phyloP scores from a whole-genome alignment of 2,113 vertebrate genomes.

The Abramis brama region DNA sequence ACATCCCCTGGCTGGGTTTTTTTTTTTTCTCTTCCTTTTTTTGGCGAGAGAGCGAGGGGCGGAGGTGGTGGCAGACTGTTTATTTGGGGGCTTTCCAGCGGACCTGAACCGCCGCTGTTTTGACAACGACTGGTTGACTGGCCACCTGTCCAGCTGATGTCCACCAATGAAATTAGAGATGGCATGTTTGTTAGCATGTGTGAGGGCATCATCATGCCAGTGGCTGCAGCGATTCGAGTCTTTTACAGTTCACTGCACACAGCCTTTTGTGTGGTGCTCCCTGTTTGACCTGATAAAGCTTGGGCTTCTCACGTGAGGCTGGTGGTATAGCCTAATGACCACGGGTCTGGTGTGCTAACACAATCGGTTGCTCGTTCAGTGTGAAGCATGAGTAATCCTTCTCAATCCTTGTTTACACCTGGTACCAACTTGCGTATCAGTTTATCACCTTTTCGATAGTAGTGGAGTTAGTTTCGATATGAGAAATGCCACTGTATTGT shows the following conservation, averaged over 20 bases:
- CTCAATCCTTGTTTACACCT: conserved; percentile 4
- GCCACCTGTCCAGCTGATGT: conserved; percentile 81
- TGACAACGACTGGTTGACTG: conserved; percentile 72
- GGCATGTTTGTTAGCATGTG: conserved; percentile 63
- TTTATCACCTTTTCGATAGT: no score
- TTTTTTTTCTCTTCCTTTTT: conserved; percentile 56
- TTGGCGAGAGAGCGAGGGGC: conserved; percentile 15
- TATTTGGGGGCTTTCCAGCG: conserved; percentile 74
- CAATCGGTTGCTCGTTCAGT: background rate
- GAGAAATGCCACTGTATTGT: no score
- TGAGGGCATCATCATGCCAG: conserved; percentile 57
- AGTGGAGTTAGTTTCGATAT: background rate
- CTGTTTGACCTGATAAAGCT: conserved; percentile 38
- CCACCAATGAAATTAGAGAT: conserved; percentile 66
- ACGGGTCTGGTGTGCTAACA: background rate
- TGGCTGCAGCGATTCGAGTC: conserved; percentile 58
- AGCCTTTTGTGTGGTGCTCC: conserved; percentile 29
- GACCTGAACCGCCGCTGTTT: conserved; percentile 56
- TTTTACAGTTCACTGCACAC: conserved; percentile 44
- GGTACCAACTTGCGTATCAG: background rate
- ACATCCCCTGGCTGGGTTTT: conserved; percentile 61
- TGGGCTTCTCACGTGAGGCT: conserved; percentile 31
- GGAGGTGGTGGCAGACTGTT: conserved; percentile 53
- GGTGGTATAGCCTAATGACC: background rate
- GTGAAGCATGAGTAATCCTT: background rate